Evolutionary conservation across 2,888 invertebrate genomes (phyloP).

Genomic region (Chouioia cunea): DNA sequence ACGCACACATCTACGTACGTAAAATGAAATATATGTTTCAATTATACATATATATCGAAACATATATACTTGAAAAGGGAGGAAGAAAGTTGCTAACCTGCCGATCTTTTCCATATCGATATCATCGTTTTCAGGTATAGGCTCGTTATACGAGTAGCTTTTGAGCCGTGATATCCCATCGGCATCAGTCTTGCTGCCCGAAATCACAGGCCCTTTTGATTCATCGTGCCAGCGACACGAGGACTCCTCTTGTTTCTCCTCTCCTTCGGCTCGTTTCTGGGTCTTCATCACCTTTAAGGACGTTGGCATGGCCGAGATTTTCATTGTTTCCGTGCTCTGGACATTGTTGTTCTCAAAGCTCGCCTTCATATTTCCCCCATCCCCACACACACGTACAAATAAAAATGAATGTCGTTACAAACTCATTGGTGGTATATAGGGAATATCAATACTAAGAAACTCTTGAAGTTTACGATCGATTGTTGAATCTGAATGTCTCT

Average conservation of each 20-base stretch:
- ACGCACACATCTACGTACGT: no score
- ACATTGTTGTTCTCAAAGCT: conserved; percentile 60
- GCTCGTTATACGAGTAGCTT: conserved; percentile 60
- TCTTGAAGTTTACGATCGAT: no score
- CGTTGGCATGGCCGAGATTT: conserved; percentile 62
- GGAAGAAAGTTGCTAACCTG: conserved; percentile 53
- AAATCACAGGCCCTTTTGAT: conserved; percentile 60
- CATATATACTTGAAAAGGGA: no score
- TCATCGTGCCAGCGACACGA: conserved; percentile 47
- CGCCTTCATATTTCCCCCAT: conserved; percentile 50
- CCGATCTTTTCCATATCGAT: conserved; percentile 64
- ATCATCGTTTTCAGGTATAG: conserved; percentile 60
- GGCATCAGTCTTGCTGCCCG: conserved; percentile 57
- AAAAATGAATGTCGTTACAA: no score
- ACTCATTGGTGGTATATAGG: no score
- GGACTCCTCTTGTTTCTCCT: conserved; percentile 31
- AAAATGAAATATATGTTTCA: no score
- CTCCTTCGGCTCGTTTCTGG: conserved; percentile 56
- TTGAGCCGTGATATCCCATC: conserved; percentile 57
- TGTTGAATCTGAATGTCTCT: no score
- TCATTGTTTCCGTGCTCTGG: conserved; percentile 61
- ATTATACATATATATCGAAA: no score
- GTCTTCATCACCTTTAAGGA: conserved; percentile 56
- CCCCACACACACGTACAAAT: no score
- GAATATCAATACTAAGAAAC: no score